Evolutionary conservation across 2,888 invertebrate species (phyloP), one percentile per base, ranked within the genome.

Genomic region (Eristalinus sepulchralis): DNA sequence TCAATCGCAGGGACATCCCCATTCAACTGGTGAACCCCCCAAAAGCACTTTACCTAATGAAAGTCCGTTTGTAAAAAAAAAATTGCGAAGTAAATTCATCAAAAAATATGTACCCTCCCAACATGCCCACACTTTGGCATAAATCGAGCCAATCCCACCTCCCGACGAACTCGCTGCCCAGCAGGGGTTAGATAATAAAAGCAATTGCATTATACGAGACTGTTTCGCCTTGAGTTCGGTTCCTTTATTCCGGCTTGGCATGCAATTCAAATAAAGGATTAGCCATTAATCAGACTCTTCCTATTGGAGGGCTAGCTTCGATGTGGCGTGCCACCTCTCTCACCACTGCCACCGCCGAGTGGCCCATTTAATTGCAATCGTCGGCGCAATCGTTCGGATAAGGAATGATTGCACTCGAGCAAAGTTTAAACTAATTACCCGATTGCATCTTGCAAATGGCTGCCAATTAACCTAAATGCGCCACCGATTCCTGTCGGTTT

Each of bases 261-360:
- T 82, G 82, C 82, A 82, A 82, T 82, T 47, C 64, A 60, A 77
- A 71, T 77, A 77, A 82, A 82, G 82, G 82, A 82, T 60, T 77
- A 53, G 53, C 64, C 64, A 70, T 82, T 82, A 60, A 60, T 82
- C 53, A 70, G 67, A 8, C 24, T 73, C 39, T 36, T 36, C 39
- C 55, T 10, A 11, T 17, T 10, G 33, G 33, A 5, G 33, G 33
- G 20, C 24, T 59, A 31, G 62, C 27, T 55, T 39, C 27, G 71
- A 55, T 20, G 64, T 17, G 63, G 27, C 20, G 2, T 24, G n/a
- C n/a, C 2, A 27, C 27, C 27, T 3, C 27, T 5, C 2, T 5
- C 27, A 27, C 27, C 27, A 27, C 27, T 27, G 27, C 27, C 17
- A 10, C 9, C 22, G 1, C 17, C 24, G 17, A 31, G 33, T 62